phyloP scores from a whole-genome alignment of 2,888 invertebrate genomes.

The Parapristionchus giblindavisi region DNA sequence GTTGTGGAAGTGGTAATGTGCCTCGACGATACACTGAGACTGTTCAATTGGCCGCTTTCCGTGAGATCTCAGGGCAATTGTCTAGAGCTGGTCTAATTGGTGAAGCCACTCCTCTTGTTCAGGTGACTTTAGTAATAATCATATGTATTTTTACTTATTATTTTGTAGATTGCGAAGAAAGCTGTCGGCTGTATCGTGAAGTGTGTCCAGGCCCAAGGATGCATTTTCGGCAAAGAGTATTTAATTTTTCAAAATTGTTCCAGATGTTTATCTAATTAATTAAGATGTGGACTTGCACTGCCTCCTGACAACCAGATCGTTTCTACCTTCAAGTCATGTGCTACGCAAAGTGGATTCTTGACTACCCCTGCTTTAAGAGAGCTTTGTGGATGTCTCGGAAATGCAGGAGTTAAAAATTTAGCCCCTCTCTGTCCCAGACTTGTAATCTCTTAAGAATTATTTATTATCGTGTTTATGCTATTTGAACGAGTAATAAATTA shows the following conservation, averaged over 20 bases:
- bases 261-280: neutral
- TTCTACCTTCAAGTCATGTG: slow-evolving; percentile 24
- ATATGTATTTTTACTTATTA: neutral
- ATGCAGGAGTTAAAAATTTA: slow-evolving; percentile 21
- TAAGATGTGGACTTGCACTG: slow-evolving; percentile 36
- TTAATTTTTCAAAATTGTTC: neutral
- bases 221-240: neutral
- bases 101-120: slow-evolving; percentile 22
- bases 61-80: slow-evolving; percentile 18
- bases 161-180: slow-evolving; percentile 14
- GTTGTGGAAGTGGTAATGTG: slow-evolving; percentile 16
- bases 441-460: slow-evolving; percentile 8
- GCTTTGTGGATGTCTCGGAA: slow-evolving; percentile 19
- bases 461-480: too few relatives aligned
- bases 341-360: slow-evolving; percentile 29
- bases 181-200: slow-evolving; percentile 34
- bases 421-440: slow-evolving; percentile 20
- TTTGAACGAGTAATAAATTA: too few relatives aligned
- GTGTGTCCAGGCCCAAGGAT: slow-evolving; percentile 9
- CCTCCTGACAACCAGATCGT: slow-evolving; percentile 28
- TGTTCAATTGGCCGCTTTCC: slow-evolving; percentile 34
- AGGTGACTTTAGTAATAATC: neutral
- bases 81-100: neutral
- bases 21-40: slow-evolving; percentile 32
- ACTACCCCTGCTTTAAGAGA: slow-evolving; percentile 12